phyloP scores from a whole-genome alignment of 2,888 invertebrate genomes.

The Drosophila suboccidentalis region DNA sequence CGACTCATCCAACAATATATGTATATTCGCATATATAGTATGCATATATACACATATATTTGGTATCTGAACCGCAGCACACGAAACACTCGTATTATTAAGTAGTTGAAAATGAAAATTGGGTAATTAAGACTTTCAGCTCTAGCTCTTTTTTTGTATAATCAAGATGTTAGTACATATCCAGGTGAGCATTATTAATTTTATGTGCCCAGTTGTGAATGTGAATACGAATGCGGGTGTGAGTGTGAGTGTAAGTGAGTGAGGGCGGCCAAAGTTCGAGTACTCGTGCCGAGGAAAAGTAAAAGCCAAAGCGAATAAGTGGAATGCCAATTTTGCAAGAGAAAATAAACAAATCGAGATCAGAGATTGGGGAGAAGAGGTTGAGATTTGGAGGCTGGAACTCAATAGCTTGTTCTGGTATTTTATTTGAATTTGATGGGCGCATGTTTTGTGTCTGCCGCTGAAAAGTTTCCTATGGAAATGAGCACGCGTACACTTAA shows the following conservation, averaged over 20 bases:
- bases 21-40: slow-evolving; percentile 13
- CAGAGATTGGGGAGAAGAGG: slow-evolving; percentile 2
- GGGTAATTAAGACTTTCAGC: slow-evolving; percentile 68
- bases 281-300: slow-evolving; percentile 10
- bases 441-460: slow-evolving; percentile 53
- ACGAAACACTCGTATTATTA: slow-evolving; percentile 24
- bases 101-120: slow-evolving; percentile 48
- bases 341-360: slow-evolving; percentile 58
- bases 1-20: slow-evolving; percentile 29
- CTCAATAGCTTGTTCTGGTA: slow-evolving; percentile 23
- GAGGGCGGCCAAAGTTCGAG: slow-evolving; percentile 62
- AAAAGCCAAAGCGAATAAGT: slow-evolving; percentile 16
- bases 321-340: slow-evolving; percentile 53
- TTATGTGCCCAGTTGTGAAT: slow-evolving; percentile 43
- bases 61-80: slow-evolving; percentile 33
- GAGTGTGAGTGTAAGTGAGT: slow-evolving; percentile 10
- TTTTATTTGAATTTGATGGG: slow-evolving; percentile 56
- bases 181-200: slow-evolving; percentile 77
- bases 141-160: slow-evolving; percentile 36
- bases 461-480: slow-evolving; percentile 39
- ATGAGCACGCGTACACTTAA: slow-evolving; percentile 42
- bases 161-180: slow-evolving; percentile 43
- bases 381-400: slow-evolving; percentile 4
- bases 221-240: slow-evolving; percentile 1
- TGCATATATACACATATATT: neutral